Evolutionary conservation across 2,888 invertebrate genomes (phyloP), one percentile per base, ranked within the genome.

Genomic region (Papilio gigon): DNA sequence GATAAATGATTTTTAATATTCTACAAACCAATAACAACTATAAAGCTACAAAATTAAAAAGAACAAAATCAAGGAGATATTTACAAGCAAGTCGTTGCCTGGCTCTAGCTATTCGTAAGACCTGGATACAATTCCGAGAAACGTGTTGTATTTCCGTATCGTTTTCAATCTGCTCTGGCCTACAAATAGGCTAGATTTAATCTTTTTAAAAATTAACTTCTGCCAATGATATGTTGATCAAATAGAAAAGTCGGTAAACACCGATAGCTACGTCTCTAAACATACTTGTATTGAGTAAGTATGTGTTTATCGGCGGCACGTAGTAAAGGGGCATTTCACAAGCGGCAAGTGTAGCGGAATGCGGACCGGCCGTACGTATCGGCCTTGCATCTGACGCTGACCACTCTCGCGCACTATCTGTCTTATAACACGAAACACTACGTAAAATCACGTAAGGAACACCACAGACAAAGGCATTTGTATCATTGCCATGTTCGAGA

Each of bases 331-430:
- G 78, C 84, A 82, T 90, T 90, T 90, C 89, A 88, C 86, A 89
- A 89, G 81, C 78, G 79, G 83, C 83, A 82, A 83, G 83, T 85
- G 67, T 70, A 83, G 83, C 81, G 90, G 91, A 90, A 89, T 89
- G 90, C 88, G 85, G 88, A 80, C 83, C 83, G 84, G 78, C 78
- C 77, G 76, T 70, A 71, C 76, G 81, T 83, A 84, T 82, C 87
- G 89, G 88, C 90, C 90, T 89, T 90, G 90, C 85, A 83, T 86
- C 87, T 87, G 85, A 87, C 88, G 80, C 83, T 88, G 89, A 87
- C 89, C 88, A 89, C 88, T 88, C 87, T 84, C 79, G 74, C 71
- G 71, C 72, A 75, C 74, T 70, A 73, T 63, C 50, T 62, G 63
- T 12, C 56, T 53, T 73, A 71, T 67, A 72, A 71, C 71, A 70